These are phyloP conservation scores for Perccottus glenii DNA, from an alignment of 2,113 vertebrate species.

Conservation along the genomic window DNA sequence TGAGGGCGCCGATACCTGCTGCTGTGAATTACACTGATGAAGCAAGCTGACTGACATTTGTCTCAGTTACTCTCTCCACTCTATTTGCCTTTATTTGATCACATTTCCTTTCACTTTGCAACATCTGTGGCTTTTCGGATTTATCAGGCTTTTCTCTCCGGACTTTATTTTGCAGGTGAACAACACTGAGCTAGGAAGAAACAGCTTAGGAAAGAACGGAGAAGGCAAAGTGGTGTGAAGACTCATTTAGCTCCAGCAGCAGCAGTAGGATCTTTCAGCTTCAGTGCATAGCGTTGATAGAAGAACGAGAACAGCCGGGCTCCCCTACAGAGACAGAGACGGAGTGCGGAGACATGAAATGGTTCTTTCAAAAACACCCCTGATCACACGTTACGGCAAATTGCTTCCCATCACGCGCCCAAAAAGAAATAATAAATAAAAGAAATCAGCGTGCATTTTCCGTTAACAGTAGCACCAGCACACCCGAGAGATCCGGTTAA, in stretches of 20 bases:
- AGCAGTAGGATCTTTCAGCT: conserved; percentile 41
- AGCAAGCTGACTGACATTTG: conserved; percentile 2
- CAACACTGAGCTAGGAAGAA: not conserved
- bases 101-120: not conserved
- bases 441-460: conserved; percentile 67
- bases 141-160: not conserved
- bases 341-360: conserved; percentile 52
- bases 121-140: conserved; percentile 20
- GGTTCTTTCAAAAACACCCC: conserved; percentile 59
- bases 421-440: conserved; percentile 64
- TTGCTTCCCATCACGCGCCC: conserved; percentile 60
- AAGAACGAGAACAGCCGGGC: conserved; percentile 53
- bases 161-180: conserved; percentile 21
- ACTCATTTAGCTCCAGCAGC: conserved; percentile 50
- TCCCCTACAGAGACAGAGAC: conserved; percentile 53
- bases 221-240: conserved; percentile 37
- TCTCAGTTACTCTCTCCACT: conserved; percentile 1
- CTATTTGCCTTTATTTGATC: not conserved
- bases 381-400: conserved; percentile 67
- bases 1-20: conserved; percentile 49
- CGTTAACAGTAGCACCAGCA: conserved; percentile 19
- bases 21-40: conserved; percentile 8
- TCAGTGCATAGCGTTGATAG: conserved; percentile 51
- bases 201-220: conserved; percentile 3
- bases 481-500: conserved; percentile 44